A percentile compares a stretch with the other conserved stretches of the same genome.
phyloP scores from a whole-genome alignment of 2,888 invertebrate species.

The Tetragnatha montana region DNA sequence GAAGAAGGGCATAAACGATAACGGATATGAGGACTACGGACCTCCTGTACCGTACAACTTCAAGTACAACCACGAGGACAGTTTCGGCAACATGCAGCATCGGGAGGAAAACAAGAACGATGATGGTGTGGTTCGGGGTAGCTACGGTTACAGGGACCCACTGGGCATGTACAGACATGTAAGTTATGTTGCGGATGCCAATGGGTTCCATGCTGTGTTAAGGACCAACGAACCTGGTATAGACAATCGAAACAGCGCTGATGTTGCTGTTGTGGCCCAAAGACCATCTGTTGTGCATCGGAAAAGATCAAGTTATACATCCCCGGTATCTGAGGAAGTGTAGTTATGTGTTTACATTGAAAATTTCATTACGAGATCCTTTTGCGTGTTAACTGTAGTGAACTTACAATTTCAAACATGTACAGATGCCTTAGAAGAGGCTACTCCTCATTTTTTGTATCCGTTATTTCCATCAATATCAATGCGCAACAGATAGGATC shows the following conservation, averaged over 20 bases:
- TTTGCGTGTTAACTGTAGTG: too few species aligned
- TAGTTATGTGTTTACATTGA: too few species aligned
- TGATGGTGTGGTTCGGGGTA: constrained; percentile 54
- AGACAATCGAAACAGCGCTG: constrained; percentile 53
- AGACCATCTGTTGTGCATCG: not conserved
- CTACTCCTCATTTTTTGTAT: too few species aligned
- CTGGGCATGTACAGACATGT: constrained; percentile 64
- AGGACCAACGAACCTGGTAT: constrained; percentile 68
- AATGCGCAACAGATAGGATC: too few species aligned
- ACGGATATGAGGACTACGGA: not conserved
- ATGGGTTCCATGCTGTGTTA: constrained; percentile 63
- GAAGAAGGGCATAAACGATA: not conserved
- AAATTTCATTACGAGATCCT: too few species aligned
- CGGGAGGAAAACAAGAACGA: constrained; percentile 55
- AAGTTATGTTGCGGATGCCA: constrained; percentile 54
- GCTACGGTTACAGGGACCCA: constrained; percentile 63
- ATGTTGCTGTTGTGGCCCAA: constrained; percentile 64
- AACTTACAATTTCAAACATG: too few species aligned
- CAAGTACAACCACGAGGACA: constrained; percentile 52
- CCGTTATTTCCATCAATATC: too few species aligned
- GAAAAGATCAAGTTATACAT: not conserved
- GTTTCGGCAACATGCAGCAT: constrained; percentile 51
- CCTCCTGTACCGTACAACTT: constrained; percentile 50
- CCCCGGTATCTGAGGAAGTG: not conserved
- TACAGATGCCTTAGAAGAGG: too few species aligned